These are phyloP conservation scores for Diarsia brunnea DNA, from an alignment of 2,888 invertebrate genomes.

Conservation along the genomic window DNA sequence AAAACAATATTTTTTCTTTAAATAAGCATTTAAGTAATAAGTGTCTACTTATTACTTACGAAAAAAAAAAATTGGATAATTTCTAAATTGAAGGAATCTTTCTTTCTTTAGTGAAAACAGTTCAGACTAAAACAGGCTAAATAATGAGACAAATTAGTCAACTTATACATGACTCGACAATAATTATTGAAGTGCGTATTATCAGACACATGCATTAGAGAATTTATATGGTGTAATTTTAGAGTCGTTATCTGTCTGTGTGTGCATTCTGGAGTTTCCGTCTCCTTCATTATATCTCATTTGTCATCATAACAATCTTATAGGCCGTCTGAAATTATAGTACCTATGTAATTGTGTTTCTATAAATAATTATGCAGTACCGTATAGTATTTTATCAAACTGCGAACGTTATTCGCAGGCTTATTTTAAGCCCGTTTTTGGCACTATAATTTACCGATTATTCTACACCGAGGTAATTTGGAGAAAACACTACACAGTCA, in stretches of 20 bases:
- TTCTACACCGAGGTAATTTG: neutral
- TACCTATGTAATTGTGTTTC: neutral
- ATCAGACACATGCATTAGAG: slow-evolving; percentile 6
- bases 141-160: slow-evolving; percentile 3
- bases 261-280: slow-evolving; percentile 1
- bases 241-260: slow-evolving; percentile 11
- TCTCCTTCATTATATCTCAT: slow-evolving; percentile 7
- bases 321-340: neutral
- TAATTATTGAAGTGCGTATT: slow-evolving; percentile 11
- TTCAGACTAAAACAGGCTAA: neutral
- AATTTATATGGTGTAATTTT: no score
- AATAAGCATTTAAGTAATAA: no score
- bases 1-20: no score
- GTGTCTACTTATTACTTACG: no score
- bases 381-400: neutral
- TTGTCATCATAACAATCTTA: neutral
- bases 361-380: neutral
- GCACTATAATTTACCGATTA: neutral
- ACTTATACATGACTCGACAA: slow-evolving; percentile 12
- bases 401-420: neutral
- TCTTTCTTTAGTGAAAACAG: neutral
- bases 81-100: neutral
- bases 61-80: neutral
- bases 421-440: neutral
- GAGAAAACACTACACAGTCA: neutral